These are phyloP conservation scores for Drosophila quinaria DNA, from an alignment of 2,888 invertebrate species.

Conservation along the genomic window DNA sequence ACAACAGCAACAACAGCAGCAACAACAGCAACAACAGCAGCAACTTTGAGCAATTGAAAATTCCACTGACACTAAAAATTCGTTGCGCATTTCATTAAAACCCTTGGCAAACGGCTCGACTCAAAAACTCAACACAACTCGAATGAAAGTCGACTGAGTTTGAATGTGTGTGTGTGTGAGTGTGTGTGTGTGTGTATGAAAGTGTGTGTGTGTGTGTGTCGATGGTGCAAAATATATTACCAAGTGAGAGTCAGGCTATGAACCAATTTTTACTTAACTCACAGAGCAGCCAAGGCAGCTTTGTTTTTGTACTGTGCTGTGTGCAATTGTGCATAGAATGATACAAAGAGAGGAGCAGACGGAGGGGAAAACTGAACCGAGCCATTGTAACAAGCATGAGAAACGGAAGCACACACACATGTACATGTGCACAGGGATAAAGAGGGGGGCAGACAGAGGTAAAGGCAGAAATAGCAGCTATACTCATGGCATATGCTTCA, in stretches of 20 bases:
- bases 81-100: slow-evolving; percentile 78
- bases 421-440: neutral
- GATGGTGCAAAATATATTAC: slow-evolving; percentile 77
- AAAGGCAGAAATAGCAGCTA: slow-evolving; percentile 12
- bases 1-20: slow-evolving; percentile 34
- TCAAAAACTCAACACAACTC: slow-evolving; percentile 19
- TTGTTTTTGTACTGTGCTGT: slow-evolving; percentile 60
- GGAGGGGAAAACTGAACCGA: slow-evolving; percentile 27
- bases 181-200: slow-evolving; percentile 8
- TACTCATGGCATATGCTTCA: slow-evolving; percentile 60
- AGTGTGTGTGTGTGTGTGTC: slow-evolving; percentile 36
- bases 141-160: slow-evolving; percentile 17
- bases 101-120: slow-evolving; percentile 60
- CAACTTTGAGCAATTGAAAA: slow-evolving; percentile 74
- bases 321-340: slow-evolving; percentile 79
- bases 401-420: slow-evolving; percentile 64
- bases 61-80: slow-evolving; percentile 79
- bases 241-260: slow-evolving; percentile 63
- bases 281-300: slow-evolving; percentile 50
- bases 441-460: slow-evolving; percentile 10
- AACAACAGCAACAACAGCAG: slow-evolving; percentile 35
- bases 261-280: slow-evolving; percentile 78
- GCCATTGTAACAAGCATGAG: slow-evolving; percentile 67
- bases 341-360: slow-evolving; percentile 55
- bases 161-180: slow-evolving; percentile 3